Evolutionary conservation across 2,113 vertebrate genomes (phyloP), one percentile per base, ranked within the genome.

Genomic region (Tapirus terrestris): DNA sequence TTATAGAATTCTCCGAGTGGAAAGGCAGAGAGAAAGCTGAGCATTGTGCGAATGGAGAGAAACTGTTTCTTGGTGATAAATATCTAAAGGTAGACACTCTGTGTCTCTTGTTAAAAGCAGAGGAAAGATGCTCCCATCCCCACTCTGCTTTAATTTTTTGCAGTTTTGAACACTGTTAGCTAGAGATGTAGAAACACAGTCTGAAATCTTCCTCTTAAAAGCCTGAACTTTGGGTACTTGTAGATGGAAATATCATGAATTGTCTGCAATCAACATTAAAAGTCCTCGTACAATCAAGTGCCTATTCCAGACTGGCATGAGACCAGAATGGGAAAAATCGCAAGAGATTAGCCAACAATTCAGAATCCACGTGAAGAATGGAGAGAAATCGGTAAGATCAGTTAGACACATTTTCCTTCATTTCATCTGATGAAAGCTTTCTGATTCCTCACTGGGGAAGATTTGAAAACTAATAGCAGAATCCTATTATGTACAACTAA

Each of bases 191-290:
- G 45, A 92, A 83, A 77, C n/a, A 43, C 9, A 36, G 53, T 72
- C 21, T 87, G 58, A 96, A 77, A 86, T 58, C 33, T 77, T 93
- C 72, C 20, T 85, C 12, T 36, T 87, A 61, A 75, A 93, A 43
- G 23, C 18, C 10, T 85, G 5, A 89, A 75, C 29, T 75, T 90
- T 61, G 8, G 25, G 36, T 89, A n/a, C 48, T 90, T 45, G 3
- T 23, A 83, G 85, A 72, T 83, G 43, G 27, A 91, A 88, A 72
- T 61, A 36, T 18, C 45, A 68, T 31, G 67, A 77, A 36, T 81
- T 82, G 45, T 65, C 75, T 95, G 75, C 17, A 83, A 36, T 91
- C 43, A 95, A 48, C 58, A 45, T 90, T 82, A 58, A 81, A 80
- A 82, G 75, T 72, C 25, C 11, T 93, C 29, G 39, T 7, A 45